phyloP scores from a whole-genome alignment of 2,888 invertebrate species.

The Dynastes tityus region DNA sequence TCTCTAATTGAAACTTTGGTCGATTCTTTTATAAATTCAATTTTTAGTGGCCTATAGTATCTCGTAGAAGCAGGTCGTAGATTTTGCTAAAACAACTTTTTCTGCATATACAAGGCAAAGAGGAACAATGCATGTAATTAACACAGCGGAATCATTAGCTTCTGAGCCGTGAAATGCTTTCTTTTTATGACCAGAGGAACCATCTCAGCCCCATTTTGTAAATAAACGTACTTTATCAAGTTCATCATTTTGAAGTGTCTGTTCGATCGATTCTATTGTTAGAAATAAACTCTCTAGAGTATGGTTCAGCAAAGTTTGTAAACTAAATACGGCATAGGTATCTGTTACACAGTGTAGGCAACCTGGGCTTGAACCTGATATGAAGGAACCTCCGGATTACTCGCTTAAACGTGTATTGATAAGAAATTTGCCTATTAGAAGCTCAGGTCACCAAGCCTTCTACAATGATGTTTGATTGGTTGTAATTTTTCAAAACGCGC shows the following conservation, averaged over 20 bases:
- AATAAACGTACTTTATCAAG: conserved; percentile 50
- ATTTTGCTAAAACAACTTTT: conserved; percentile 59
- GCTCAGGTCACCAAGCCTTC: too few species aligned
- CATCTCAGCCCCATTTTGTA: conserved; percentile 44
- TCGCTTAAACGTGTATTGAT: too few species aligned
- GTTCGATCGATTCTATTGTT: too few species aligned
- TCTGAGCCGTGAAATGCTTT: conserved; percentile 40
- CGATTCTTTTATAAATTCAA: conserved; percentile 60
- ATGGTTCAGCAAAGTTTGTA: conserved; percentile 51
- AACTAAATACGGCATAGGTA: conserved; percentile 46
- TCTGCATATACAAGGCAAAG: conserved; percentile 56
- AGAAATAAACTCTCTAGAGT: conserved; percentile 51
- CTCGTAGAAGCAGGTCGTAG: conserved; percentile 54
- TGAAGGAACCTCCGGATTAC: conserved; percentile 58
- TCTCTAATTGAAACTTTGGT: conserved; percentile 53
- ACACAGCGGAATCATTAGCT: conserved; percentile 57
- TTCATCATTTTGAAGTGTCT: conserved; percentile 2
- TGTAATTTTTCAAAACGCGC: conserved; percentile 55
- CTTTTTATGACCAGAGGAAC: conserved; percentile 57
- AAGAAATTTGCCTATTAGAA: too few species aligned
- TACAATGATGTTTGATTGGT: too few species aligned
- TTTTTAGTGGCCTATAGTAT: conserved; percentile 61
- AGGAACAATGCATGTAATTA: conserved; percentile 60
- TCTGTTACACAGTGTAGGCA: too few species aligned
- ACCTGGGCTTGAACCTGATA: conserved; percentile 48